Evolutionary conservation across 2,888 invertebrate genomes (phyloP).

Genomic region (Lobophora halterata): DNA sequence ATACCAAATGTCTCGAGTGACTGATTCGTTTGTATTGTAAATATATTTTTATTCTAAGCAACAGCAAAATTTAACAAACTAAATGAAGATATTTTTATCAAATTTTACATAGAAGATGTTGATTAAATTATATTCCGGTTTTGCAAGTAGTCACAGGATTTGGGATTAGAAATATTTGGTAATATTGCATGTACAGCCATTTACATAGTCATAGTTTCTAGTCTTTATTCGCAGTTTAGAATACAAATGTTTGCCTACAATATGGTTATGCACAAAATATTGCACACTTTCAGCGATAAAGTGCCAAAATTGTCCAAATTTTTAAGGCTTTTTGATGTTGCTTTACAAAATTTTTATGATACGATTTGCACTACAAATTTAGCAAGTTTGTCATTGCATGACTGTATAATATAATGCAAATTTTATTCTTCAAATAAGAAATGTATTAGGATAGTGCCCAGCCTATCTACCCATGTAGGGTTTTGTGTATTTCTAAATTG

Average conservation of each 20-base stretch:
- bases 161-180: background rate
- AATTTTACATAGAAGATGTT: too few species aligned
- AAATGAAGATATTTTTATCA: too few species aligned
- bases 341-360: too few species aligned
- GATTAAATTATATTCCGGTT: background rate
- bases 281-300: conserved; percentile 12
- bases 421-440: too few species aligned
- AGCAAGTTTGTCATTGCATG: too few species aligned
- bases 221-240: conserved; percentile 16
- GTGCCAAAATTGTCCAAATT: conserved; percentile 18
- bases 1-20: conserved; percentile 26
- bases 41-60: conserved; percentile 2
- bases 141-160: background rate
- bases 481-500: background rate
- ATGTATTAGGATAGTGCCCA: too few species aligned
- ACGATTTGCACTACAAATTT: too few species aligned
- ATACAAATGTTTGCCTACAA: conserved; percentile 7
- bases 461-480: too few species aligned
- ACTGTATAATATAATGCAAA: too few species aligned
- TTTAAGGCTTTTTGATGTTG: conserved; percentile 11
- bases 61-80: background rate
- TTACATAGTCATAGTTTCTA: conserved; percentile 24
- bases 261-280: conserved; percentile 12
- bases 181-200: conserved; percentile 10
- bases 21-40: conserved; percentile 23